Evolutionary conservation across 1,140 invertebrate species (phyloP).

Genomic region (Drosophila orena): DNA sequence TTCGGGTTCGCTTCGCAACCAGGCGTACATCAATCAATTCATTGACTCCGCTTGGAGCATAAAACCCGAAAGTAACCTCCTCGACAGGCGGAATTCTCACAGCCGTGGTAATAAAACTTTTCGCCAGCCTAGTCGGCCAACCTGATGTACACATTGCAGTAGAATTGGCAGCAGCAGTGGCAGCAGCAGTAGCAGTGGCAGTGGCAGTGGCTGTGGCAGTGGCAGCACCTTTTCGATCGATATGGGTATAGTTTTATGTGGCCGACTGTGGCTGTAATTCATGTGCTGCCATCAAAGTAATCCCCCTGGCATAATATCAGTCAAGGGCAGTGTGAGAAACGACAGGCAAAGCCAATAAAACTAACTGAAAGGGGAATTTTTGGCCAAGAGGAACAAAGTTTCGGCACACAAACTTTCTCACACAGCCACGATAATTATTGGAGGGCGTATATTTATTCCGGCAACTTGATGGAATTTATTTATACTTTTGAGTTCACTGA

Average conservation of each 20-base stretch:
- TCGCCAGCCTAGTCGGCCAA: slow-evolving; percentile 38
- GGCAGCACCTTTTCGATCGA: slow-evolving; percentile 41
- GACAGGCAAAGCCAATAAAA: slow-evolving; percentile 52
- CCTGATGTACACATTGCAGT: slow-evolving; percentile 31
- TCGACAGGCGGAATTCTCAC: slow-evolving; percentile 25
- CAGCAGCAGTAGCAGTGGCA: not conserved
- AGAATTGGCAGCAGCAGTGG: not conserved
- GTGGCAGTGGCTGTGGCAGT: not conserved
- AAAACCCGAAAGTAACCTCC: slow-evolving; percentile 44
- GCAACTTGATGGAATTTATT: slow-evolving; percentile 30
- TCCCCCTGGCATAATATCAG: slow-evolving; percentile 59
- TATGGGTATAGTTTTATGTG: slow-evolving; percentile 46
- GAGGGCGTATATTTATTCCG: slow-evolving; percentile 16
- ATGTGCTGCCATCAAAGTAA: slow-evolving; percentile 61
- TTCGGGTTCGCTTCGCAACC: slow-evolving; percentile 16
- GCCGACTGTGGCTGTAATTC: slow-evolving; percentile 41
- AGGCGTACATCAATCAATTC: slow-evolving; percentile 73
- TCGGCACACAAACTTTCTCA: slow-evolving; percentile 20
- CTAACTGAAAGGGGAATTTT: slow-evolving; percentile 24
- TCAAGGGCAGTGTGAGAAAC: slow-evolving; percentile 49
- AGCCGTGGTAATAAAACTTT: slow-evolving; percentile 63
- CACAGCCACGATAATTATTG: slow-evolving; percentile 39
- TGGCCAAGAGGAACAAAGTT: slow-evolving; percentile 18
- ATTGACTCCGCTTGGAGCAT: slow-evolving; percentile 65
- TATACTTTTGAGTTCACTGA: slow-evolving; percentile 44